These are phyloP conservation scores for Psophia crepitans DNA, from an alignment of 2,113 vertebrate species.

Conservation along the genomic window DNA sequence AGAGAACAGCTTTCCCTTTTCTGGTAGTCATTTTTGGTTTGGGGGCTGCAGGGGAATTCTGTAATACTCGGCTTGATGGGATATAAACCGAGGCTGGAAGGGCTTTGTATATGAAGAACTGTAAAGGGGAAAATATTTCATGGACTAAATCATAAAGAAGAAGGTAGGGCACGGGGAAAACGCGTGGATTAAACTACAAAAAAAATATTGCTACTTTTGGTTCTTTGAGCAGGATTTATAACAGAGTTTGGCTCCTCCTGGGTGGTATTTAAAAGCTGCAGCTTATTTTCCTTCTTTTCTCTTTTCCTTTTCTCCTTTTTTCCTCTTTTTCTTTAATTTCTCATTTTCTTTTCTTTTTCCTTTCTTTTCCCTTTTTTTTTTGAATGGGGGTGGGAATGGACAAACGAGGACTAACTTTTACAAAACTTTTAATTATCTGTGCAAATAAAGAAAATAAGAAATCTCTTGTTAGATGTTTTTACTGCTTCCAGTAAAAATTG, in stretches of 20 bases:
- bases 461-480: neutral
- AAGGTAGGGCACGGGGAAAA: constrained; percentile 71
- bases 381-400: neutral
- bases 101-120: constrained; percentile 68
- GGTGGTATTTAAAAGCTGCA: neutral
- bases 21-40: constrained; percentile 80
- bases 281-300: neutral
- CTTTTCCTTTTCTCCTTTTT: neutral
- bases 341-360: no score
- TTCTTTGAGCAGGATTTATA: neutral
- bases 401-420: neutral
- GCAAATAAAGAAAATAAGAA: neutral
- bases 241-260: neutral
- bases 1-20: constrained; percentile 80
- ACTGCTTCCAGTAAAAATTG: neutral
- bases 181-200: neutral
- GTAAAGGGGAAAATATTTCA: constrained; percentile 69
- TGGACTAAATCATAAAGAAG: constrained; percentile 68
- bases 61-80: constrained; percentile 70
- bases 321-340: no score
- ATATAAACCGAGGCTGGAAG: constrained; percentile 56
- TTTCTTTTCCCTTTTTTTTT: neutral
- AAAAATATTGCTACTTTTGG: neutral
- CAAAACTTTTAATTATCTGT: neutral
- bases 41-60: constrained; percentile 77